Evolutionary conservation across 1,140 invertebrate genomes (phyloP).

Genomic region (Ptiloglossa arizonensis): DNA sequence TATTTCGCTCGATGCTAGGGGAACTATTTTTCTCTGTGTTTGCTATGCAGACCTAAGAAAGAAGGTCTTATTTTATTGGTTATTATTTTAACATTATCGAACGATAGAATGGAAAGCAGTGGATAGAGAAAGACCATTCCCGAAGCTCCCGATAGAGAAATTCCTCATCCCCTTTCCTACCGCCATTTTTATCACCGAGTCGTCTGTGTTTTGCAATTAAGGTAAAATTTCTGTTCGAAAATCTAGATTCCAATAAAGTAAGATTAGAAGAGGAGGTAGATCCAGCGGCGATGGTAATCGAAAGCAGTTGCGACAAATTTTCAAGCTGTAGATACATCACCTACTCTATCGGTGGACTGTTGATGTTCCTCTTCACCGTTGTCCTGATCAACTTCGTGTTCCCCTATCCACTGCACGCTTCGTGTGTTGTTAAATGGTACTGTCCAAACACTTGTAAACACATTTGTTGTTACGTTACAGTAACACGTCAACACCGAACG

Average conservation of each 20-base stretch:
- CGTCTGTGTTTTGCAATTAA: not conserved
- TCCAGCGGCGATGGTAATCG: conserved; percentile 8
- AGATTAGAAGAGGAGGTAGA: not conserved
- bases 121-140: too few relatives aligned
- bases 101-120: too few relatives aligned
- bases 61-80: too few relatives aligned
- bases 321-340: conserved; percentile 14
- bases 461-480: not conserved
- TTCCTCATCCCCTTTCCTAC: too few relatives aligned
- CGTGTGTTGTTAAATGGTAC: conserved; percentile 68
- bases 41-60: too few relatives aligned
- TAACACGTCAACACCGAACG: too few relatives aligned
- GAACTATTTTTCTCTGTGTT: too few relatives aligned
- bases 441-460: not conserved
- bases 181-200: too few relatives aligned
- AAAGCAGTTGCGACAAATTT: not conserved
- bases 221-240: not conserved
- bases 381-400: conserved; percentile 44
- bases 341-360: conserved; percentile 15
- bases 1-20: too few relatives aligned
- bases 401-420: conserved; percentile 69
- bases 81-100: too few relatives aligned
- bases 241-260: not conserved
- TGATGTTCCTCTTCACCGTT: conserved; percentile 36
- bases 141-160: too few relatives aligned